Conservation (phyloP, 1,140 invertebrate species). For the silkworm (Bombyx mori) region DNA sequence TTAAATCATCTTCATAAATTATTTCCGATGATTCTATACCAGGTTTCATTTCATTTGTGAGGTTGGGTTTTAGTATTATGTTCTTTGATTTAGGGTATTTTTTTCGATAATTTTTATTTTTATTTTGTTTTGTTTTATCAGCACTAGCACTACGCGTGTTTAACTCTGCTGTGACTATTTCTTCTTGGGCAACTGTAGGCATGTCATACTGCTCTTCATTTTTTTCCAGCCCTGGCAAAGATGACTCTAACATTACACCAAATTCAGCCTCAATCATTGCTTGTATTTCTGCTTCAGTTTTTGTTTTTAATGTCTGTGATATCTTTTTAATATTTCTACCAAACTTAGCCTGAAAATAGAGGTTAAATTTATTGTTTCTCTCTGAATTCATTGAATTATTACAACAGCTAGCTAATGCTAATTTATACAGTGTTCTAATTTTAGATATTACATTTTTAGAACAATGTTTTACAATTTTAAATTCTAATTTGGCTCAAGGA, state of each 20-base stretch:
- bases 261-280: slow-evolving; percentile 62
- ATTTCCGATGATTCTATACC: slow-evolving; percentile 35
- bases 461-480: no score
- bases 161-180: slow-evolving; percentile 12
- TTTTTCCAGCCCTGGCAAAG: no score
- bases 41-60: slow-evolving; percentile 11
- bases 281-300: slow-evolving; percentile 74
- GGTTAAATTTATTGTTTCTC: slow-evolving; percentile 7
- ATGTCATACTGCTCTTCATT: slow-evolving; percentile 39
- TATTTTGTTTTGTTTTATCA: slow-evolving; percentile 63
- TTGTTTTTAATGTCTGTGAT: slow-evolving; percentile 76
- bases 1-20: slow-evolving; percentile 48
- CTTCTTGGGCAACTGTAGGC: slow-evolving; percentile 43
- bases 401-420: no score
- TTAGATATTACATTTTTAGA: no score
- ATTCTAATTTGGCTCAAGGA: no score
- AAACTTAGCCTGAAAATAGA: slow-evolving; percentile 72
- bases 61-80: slow-evolving; percentile 21
- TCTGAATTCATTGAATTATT: background rate
- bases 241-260: slow-evolving; percentile 26
- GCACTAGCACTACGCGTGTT: slow-evolving; percentile 33
- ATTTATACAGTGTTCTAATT: no score
- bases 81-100: slow-evolving; percentile 25
- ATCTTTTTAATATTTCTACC: slow-evolving; percentile 75
- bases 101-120: slow-evolving; percentile 32